These are phyloP conservation scores for Microctonus aethiopoides DNA, from an alignment of 2,888 invertebrate species.

Conservation along the genomic window DNA sequence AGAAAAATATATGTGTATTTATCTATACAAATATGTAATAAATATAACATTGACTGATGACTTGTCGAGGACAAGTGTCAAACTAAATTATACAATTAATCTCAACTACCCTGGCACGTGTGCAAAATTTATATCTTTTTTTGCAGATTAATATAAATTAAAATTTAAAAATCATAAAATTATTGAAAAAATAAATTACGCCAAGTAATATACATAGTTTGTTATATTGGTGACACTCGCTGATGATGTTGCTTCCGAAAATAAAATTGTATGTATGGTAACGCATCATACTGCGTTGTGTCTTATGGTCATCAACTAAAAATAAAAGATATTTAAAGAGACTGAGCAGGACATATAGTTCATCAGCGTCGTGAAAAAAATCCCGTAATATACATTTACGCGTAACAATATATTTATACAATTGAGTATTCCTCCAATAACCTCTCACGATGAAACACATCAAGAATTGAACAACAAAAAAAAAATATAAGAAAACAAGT, in stretches of 20 bases:
- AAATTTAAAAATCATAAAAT: background rate
- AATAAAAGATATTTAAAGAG: constrained; percentile 25
- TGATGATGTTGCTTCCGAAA: constrained; percentile 19
- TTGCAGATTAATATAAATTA: constrained; percentile 3
- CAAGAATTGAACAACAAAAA: background rate
- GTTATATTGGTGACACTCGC: constrained; percentile 19
- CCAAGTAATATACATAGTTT: too few relatives aligned
- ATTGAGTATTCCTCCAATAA: background rate
- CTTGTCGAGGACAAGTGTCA: background rate
- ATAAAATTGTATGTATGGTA: constrained; percentile 27
- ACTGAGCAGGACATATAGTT: constrained; percentile 5
- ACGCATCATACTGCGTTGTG: constrained; percentile 27
- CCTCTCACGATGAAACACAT: background rate
- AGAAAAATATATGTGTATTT: background rate
- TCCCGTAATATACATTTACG: constrained; percentile 19
- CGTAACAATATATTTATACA: background rate
- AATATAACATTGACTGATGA: background rate
- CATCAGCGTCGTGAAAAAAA: constrained; percentile 2
- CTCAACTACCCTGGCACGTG: background rate
- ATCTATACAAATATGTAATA: background rate
- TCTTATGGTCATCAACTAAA: constrained; percentile 37
- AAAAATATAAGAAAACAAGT: background rate
- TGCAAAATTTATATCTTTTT: constrained; percentile 16
- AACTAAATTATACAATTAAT: background rate
- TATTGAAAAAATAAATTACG: background rate